These are phyloP conservation scores for Acipenser ruthenus DNA, from an alignment of 2,797 vertebrate species.

Conservation along the genomic window DNA sequence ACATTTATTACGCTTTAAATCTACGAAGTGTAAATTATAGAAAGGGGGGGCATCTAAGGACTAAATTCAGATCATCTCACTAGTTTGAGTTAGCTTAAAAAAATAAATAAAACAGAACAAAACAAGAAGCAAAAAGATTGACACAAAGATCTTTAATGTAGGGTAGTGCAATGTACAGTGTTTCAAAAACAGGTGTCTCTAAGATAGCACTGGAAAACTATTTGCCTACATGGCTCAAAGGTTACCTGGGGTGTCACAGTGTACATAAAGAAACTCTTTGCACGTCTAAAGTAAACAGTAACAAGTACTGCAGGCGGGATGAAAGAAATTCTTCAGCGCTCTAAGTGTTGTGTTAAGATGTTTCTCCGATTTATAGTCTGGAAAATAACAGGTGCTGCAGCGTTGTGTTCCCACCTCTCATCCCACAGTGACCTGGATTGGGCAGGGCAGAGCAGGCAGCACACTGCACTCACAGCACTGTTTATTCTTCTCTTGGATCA, in stretches of 20 bases:
- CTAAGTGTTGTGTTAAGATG: not conserved
- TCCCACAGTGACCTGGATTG: not conserved
- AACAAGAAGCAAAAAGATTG: not conserved
- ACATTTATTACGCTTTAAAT: not conserved
- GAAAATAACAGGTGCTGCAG: not conserved
- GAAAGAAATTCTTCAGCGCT: not conserved
- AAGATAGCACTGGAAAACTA: not conserved
- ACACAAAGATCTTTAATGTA: not conserved
- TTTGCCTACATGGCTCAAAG: not conserved
- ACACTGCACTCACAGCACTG: too few relatives aligned
- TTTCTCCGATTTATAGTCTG: not conserved
- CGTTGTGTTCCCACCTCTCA: not conserved
- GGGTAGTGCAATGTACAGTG: too few relatives aligned
- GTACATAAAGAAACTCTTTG: not conserved
- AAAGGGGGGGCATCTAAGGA: not conserved
- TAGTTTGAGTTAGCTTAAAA: not conserved
- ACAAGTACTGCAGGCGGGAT: not conserved
- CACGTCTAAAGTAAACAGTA: not conserved
- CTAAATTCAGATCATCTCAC: not conserved
- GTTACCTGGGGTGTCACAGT: not conserved
- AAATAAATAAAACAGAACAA: not conserved
- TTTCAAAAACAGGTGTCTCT: too few relatives aligned
- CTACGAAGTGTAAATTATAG: not conserved
- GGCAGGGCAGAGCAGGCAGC: not conserved
- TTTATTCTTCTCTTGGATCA: too few relatives aligned